A percentile compares a stretch with the other conserved stretches of the same genome.
Conservation (phyloP, 2,797 vertebrate species). For the Poeciliopsis infans region DNA sequence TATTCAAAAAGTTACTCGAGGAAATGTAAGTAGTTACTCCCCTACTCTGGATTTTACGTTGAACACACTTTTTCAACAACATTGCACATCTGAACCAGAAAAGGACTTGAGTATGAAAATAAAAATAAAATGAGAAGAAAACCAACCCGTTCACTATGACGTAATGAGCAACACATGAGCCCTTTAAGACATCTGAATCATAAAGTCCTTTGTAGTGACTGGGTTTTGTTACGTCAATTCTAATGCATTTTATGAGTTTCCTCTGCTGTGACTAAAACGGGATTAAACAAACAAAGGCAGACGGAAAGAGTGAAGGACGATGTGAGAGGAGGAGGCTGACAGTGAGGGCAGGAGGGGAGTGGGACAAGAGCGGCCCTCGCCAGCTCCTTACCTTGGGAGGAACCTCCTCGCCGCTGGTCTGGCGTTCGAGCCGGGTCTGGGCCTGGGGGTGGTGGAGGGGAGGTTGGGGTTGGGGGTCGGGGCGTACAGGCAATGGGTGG, state of each 20-base stretch:
- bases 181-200: not conserved
- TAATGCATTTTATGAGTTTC: not conserved
- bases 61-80: not conserved
- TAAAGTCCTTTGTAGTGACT: not conserved
- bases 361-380: conserved; percentile 26
- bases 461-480: conserved; percentile 90
- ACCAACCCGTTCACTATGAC: not conserved
- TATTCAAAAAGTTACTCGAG: no score
- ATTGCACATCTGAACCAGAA: not conserved
- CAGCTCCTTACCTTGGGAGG: conserved; percentile 93
- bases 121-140: not conserved
- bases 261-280: conserved; percentile 7
- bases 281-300: conserved; percentile 18
- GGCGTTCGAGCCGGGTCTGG: conserved; percentile 83
- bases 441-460: conserved; percentile 90
- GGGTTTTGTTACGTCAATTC: not conserved
- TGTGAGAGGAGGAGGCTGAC: conserved; percentile 31
- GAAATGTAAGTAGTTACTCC: no score
- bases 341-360: conserved; percentile 11
- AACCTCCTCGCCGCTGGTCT: conserved; percentile 90
- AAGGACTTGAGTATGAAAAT: not conserved
- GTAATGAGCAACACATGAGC: not conserved
- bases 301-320: conserved; percentile 30
- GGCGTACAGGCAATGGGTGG: conserved; percentile 82
- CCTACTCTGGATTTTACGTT: no score